Evolutionary conservation across 2,797 vertebrate genomes (phyloP).

Genomic region (Sebastolobus altivelis): DNA sequence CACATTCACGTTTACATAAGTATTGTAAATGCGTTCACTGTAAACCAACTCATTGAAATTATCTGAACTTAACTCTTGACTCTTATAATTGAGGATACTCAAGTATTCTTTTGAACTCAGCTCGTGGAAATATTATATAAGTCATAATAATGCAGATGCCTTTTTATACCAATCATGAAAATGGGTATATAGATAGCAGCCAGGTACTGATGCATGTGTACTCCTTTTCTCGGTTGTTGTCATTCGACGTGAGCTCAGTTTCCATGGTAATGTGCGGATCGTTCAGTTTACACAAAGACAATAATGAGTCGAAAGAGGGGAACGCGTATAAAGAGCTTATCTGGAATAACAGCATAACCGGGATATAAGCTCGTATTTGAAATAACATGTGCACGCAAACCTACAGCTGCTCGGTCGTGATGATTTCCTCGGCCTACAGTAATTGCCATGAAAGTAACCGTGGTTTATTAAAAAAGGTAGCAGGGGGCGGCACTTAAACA

Average conservation of each 20-base stretch:
- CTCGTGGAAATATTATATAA: neutral
- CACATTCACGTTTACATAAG: neutral
- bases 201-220: neutral
- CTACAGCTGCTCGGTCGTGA: neutral
- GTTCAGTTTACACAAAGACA: conserved; percentile 24
- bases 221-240: conserved; percentile 10
- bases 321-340: conserved; percentile 24
- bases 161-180: conserved; percentile 3
- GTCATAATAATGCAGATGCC: neutral
- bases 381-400: conserved; percentile 1
- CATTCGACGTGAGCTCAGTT: conserved; percentile 37
- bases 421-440: neutral
- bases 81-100: neutral
- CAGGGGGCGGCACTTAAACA: conserved; percentile 19
- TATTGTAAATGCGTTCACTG: neutral
- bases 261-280: conserved; percentile 51
- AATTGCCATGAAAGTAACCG: conserved; percentile 14
- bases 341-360: neutral
- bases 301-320: conserved; percentile 26
- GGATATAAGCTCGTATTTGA: conserved; percentile 8
- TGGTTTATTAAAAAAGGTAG: conserved; percentile 32
- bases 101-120: neutral
- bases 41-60: neutral
- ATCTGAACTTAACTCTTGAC: neutral
- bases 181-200: neutral